Conservation (phyloP, 2,797 vertebrate genomes). For the Smutsia temminckii region DNA sequence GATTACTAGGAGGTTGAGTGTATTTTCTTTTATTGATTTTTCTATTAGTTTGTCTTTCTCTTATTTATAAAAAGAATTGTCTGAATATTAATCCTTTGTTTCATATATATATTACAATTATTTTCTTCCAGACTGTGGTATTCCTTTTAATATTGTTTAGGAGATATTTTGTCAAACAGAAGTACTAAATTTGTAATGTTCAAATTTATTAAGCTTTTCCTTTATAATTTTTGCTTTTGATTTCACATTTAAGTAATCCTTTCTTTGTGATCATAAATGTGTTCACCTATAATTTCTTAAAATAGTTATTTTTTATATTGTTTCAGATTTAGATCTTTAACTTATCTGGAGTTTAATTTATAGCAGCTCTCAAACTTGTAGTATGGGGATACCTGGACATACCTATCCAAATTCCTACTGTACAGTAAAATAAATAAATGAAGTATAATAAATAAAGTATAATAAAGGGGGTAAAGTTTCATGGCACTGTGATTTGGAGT, state of each 20-base stretch:
- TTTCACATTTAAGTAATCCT: constrained; percentile 16
- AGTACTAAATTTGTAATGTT: background rate
- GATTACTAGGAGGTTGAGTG: background rate
- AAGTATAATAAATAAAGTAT: background rate
- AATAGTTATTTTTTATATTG: background rate
- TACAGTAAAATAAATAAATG: background rate
- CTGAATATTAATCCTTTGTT: background rate
- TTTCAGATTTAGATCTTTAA: background rate
- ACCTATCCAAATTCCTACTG: background rate
- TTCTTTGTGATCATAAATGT: background rate
- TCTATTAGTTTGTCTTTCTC: background rate
- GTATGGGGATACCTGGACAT: background rate
- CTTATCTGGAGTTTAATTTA: background rate
- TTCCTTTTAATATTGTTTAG: constrained; percentile 29
- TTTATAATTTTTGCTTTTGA: background rate
- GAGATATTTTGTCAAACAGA: constrained; percentile 9
- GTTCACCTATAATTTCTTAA: background rate
- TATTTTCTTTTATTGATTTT: constrained; percentile 24
- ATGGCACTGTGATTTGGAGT: background rate
- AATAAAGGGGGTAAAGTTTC: background rate
- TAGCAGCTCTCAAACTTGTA: background rate
- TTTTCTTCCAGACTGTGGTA: background rate
- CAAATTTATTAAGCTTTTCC: constrained; percentile 8
- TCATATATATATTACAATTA: background rate
- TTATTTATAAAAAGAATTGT: constrained; percentile 11